Evolutionary conservation across 30 jellyfish, hydroid and myxozoan genomes (phyloP).

Genomic region (Turritopsis rubra): DNA sequence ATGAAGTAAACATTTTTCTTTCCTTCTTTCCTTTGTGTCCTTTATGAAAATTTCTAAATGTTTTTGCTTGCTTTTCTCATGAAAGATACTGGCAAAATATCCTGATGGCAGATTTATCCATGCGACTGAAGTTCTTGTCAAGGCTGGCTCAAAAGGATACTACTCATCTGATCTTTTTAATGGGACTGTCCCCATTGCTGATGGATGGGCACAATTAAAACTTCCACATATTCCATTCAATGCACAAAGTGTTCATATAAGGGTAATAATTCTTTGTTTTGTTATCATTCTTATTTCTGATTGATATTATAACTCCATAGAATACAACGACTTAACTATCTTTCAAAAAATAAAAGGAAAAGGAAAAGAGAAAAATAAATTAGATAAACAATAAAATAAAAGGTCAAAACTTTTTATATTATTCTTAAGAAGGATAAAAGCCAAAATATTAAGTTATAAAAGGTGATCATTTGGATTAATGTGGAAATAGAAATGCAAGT

Average conservation of each 20-base stretch:
- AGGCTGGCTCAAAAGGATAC: slow-evolving; percentile 34
- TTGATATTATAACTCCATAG: no score
- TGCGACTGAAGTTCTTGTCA: slow-evolving; percentile 21
- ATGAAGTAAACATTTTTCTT: no score
- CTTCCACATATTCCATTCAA: slow-evolving; percentile 53
- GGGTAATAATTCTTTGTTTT: slow-evolving; percentile 15
- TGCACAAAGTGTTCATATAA: slow-evolving; percentile 42
- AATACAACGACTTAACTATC: no score
- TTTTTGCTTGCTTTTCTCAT: not conserved
- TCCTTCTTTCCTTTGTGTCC: not conserved
- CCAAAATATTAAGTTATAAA: no score
- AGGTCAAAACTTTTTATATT: no score
- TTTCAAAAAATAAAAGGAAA: no score
- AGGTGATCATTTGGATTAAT: no score
- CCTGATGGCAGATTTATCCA: slow-evolving; percentile 51
- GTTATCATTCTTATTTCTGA: not conserved
- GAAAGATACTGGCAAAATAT: slow-evolving; percentile 36
- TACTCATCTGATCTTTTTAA: slow-evolving; percentile 18
- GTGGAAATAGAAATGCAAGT: no score
- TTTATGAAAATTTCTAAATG: not conserved
- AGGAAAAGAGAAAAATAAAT: no score
- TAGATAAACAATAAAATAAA: no score
- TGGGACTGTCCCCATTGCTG: slow-evolving; percentile 13
- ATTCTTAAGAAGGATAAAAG: no score
- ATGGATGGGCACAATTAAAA: slow-evolving; percentile 45